Base-by-base conservation (phyloP, 2,888 invertebrate species). In the Ectemnius lituratus region DNA sequence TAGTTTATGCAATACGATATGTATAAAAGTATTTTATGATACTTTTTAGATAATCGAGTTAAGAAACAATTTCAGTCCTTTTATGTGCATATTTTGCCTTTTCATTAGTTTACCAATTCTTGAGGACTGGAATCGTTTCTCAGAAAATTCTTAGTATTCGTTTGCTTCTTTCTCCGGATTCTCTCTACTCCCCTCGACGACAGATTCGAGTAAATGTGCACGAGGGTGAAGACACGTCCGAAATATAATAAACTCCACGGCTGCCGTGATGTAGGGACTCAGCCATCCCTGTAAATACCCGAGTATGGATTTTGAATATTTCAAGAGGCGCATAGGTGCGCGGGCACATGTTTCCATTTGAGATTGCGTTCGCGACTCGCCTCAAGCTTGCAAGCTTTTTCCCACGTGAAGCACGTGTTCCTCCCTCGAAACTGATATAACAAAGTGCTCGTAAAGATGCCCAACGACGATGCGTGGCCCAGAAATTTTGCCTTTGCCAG, bases 251-350 rank as follows among this genome's bases (percentile, higher is more conserved):
- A 83, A 84, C 79, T 81, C 74, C 71, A 67, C 65, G 65, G 67
- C 64, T 72, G 80, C 71, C 70, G 71, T 78, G 70, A 69, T 67
- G 64, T 70, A 81, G 74, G 62, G 71, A 70, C 73, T 81, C 75
- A 70, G 72, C 73, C 77, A 66, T 67, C 76, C 80, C 73, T 79
- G 80, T 84, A 83, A 81, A 83, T 80, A 80, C 75, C 73, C 70
- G 61, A 68, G 72, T 83, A 83, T 84, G 78, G 83, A 84, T 84
- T 84, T 80, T 79, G 84, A 85, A 84, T 83, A 83, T 83, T 84
- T 82, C 79, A 84, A 71, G 61, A 67, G 49, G 62, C 62, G 45
- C 68, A 49, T 59, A 61, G 59, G 37, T 67, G 67, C 72, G 69
- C 77, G 45, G 2, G 56, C 28, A 46, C 56, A 62, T 59, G 47